Percentiles rank a stretch among this genome's conserved stretches.
Evolutionary conservation across 1,140 invertebrate genomes (phyloP).

Genomic region (Leptoteleia sp.): DNA sequence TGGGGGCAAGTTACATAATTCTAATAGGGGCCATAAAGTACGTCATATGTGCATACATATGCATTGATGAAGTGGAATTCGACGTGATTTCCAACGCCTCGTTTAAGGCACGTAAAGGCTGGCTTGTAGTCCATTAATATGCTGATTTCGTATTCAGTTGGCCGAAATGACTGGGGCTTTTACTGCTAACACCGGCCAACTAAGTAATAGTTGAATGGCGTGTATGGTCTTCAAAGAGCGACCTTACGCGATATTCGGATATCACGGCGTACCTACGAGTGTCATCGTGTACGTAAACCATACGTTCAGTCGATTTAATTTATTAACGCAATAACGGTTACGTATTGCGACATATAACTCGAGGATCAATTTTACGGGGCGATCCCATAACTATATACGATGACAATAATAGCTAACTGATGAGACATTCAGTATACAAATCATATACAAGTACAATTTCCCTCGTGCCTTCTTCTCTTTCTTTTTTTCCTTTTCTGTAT

Average conservation of each 20-base stretch:
- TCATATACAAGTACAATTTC: too few relatives aligned
- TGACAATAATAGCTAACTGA: too few relatives aligned
- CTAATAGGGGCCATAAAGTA: constrained; percentile 43
- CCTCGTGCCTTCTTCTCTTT: too few relatives aligned
- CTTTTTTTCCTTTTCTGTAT: too few relatives aligned
- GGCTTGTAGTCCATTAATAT: constrained; percentile 71
- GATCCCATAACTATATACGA: too few relatives aligned
- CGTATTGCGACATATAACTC: constrained; percentile 37
- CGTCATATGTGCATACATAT: constrained; percentile 65
- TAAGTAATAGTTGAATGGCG: constrained; percentile 73
- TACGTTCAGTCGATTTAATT: constrained; percentile 52
- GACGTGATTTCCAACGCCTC: constrained; percentile 71
- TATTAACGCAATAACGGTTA: constrained; percentile 60
- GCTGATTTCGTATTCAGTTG: constrained; percentile 73
- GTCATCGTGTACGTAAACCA: constrained; percentile 30
- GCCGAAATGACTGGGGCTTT: constrained; percentile 62
- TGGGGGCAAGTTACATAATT: too few relatives aligned
- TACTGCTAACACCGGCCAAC: constrained; percentile 62
- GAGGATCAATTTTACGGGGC: constrained; percentile 43
- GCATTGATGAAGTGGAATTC: constrained; percentile 68
- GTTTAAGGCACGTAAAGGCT: constrained; percentile 67
- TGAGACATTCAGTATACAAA: too few relatives aligned
- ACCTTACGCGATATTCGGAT: constrained; percentile 59
- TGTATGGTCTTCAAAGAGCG: constrained; percentile 64
- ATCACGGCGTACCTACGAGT: constrained; percentile 47